Percentiles rank a stretch among this genome's conserved stretches.
These are phyloP conservation scores for Neosilurus hyrtlii DNA, from an alignment of 2,797 vertebrate genomes.

Conservation along the genomic window DNA sequence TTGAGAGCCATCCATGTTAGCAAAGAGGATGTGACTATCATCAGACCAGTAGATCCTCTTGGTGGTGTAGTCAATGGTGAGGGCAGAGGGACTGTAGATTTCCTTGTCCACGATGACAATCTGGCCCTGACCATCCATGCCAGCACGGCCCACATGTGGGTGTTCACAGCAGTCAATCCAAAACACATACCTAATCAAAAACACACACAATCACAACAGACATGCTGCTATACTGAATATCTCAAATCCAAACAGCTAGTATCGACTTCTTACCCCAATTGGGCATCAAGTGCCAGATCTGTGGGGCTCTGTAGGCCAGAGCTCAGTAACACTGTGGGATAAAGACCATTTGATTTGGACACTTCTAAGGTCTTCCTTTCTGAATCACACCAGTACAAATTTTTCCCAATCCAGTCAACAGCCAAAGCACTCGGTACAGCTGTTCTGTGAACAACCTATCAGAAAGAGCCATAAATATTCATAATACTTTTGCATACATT, in stretches of 20 bases:
- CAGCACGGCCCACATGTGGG: slow-evolving; percentile 88
- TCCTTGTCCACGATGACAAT: slow-evolving; percentile 85
- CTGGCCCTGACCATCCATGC: slow-evolving; percentile 93
- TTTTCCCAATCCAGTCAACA: slow-evolving; percentile 98
- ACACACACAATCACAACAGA: neutral
- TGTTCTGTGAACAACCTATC: slow-evolving; percentile 90
- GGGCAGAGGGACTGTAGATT: slow-evolving; percentile 89
- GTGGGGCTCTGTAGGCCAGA: slow-evolving; percentile 88
- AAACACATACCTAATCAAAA: slow-evolving; percentile 82
- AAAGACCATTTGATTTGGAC: slow-evolving; percentile 93
- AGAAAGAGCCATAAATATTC: slow-evolving; percentile 20
- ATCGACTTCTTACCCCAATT: slow-evolving; percentile 78
- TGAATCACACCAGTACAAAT: slow-evolving; percentile 95
- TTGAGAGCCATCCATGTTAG: slow-evolving; percentile 91
- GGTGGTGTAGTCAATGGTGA: slow-evolving; percentile 96
- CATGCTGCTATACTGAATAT: neutral
- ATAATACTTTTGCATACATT: neutral
- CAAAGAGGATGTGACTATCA: slow-evolving; percentile 93
- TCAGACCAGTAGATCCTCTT: slow-evolving; percentile 95
- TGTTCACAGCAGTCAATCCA: slow-evolving; percentile 98
- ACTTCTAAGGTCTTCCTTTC: slow-evolving; percentile 95
- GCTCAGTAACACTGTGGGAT: slow-evolving; percentile 88
- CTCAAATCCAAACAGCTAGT: slow-evolving; percentile 1
- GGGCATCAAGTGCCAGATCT: slow-evolving; percentile 88
- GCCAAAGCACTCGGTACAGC: slow-evolving; percentile 92